Evolutionary conservation across 1,140 invertebrate genomes (phyloP).

Genomic region (Saxidomus purpurata): DNA sequence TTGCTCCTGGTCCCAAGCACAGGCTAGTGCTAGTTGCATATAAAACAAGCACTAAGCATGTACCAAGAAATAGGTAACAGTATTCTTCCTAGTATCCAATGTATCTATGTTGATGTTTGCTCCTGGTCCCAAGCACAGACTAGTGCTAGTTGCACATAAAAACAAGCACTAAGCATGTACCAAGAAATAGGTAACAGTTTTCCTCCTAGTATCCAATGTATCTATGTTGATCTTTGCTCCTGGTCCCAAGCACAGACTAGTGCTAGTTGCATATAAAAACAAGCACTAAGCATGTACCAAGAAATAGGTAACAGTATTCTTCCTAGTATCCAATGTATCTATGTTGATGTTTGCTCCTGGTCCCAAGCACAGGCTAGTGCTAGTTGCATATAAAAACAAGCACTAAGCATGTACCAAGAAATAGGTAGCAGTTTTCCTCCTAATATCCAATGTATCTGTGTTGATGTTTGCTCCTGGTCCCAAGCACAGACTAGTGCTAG

Average conservation of each 20-base stretch:
- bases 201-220: neutral
- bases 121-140: neutral
- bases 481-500: slow-evolving; percentile 8
- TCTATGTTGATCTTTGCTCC: neutral
- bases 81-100: neutral
- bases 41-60: slow-evolving; percentile 15
- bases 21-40: slow-evolving; percentile 36
- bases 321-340: neutral
- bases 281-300: slow-evolving; percentile 28
- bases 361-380: slow-evolving; percentile 45
- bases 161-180: neutral
- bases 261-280: slow-evolving; percentile 17
- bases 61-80: slow-evolving; percentile 26
- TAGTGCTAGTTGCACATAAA: slow-evolving; percentile 8
- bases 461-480: neutral
- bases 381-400: slow-evolving; percentile 5
- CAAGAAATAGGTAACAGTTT: slow-evolving; percentile 4
- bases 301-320: neutral
- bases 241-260: slow-evolving; percentile 13
- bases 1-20: neutral
- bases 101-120: neutral
- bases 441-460: neutral
- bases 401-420: slow-evolving; percentile 26
- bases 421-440: neutral
- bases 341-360: neutral